Evolutionary conservation across 2,113 vertebrate genomes (phyloP).

Genomic region (Mormyrus lacerda): DNA sequence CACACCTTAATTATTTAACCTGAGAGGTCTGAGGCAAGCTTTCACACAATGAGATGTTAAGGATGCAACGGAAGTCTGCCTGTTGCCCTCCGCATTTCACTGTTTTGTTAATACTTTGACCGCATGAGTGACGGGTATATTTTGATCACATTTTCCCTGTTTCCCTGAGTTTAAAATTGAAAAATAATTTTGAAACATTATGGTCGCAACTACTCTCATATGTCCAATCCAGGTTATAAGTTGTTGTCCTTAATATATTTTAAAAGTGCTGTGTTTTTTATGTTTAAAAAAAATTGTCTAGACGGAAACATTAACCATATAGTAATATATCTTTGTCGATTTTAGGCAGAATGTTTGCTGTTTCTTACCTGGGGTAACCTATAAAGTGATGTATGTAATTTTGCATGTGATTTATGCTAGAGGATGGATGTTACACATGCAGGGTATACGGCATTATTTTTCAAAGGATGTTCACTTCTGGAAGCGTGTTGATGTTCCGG

Average conservation of each 20-base stretch:
- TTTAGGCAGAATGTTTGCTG: background rate
- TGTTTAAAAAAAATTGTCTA: background rate
- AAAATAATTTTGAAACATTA: background rate
- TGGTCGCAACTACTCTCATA: background rate
- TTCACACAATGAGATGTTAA: slow-evolving; percentile 60
- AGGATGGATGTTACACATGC: background rate
- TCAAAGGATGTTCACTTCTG: slow-evolving; percentile 52
- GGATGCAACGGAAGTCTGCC: slow-evolving; percentile 41
- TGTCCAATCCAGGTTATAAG: background rate
- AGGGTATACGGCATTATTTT: slow-evolving; percentile 2
- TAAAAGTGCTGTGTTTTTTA: background rate
- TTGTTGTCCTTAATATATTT: background rate
- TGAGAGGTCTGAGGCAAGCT: slow-evolving; percentile 60
- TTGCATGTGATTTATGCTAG: slow-evolving; percentile 6
- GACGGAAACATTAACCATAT: background rate
- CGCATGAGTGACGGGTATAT: background rate
- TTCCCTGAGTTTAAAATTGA: background rate
- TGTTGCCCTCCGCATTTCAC: background rate
- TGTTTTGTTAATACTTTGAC: background rate
- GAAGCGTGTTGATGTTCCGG: slow-evolving; percentile 49
- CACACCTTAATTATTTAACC: slow-evolving; percentile 74
- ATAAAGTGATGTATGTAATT: background rate
- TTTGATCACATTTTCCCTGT: background rate
- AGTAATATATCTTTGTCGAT: background rate
- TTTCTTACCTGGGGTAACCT: background rate